A percentile compares a stretch with the other conserved stretches of the same genome.
Conservation (phyloP, 2,797 vertebrate species). For the Syndactyla subalaris region DNA sequence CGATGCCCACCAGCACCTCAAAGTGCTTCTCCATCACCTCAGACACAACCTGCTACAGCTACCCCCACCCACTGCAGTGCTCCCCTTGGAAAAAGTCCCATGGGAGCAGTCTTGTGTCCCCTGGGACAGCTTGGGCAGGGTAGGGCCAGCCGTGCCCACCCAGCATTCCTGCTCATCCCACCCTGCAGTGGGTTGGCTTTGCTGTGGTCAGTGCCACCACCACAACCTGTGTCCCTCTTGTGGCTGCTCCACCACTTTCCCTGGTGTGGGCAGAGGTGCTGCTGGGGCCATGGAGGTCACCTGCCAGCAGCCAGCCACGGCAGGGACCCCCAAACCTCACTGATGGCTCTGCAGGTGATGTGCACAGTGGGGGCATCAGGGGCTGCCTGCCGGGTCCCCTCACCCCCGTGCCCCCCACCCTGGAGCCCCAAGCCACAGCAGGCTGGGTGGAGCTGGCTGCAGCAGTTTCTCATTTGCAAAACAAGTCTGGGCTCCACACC, state of each 20-base stretch:
- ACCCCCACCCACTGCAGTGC: background rate
- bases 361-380: rapidly evolving
- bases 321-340: background rate
- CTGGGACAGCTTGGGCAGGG: background rate
- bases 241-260: background rate
- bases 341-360: background rate
- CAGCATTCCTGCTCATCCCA: background rate
- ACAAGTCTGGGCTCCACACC: constrained; percentile 15
- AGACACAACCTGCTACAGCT: background rate
- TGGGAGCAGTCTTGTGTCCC: background rate
- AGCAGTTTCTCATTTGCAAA: background rate
- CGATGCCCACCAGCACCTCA: background rate
- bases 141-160: background rate
- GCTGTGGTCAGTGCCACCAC: rapidly evolving
- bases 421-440: background rate
- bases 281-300: background rate
- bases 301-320: rapidly evolving
- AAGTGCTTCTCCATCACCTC: background rate
- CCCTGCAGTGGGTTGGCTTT: rapidly evolving
- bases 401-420: rapidly evolving
- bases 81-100: background rate
- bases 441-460: constrained; percentile 8
- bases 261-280: background rate
- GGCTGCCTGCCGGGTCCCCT: rapidly evolving
- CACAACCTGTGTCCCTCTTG: rapidly evolving